These are phyloP conservation scores for Minunthozetes semirufus DNA, from an alignment of 2,888 invertebrate species.

Conservation along the genomic window DNA sequence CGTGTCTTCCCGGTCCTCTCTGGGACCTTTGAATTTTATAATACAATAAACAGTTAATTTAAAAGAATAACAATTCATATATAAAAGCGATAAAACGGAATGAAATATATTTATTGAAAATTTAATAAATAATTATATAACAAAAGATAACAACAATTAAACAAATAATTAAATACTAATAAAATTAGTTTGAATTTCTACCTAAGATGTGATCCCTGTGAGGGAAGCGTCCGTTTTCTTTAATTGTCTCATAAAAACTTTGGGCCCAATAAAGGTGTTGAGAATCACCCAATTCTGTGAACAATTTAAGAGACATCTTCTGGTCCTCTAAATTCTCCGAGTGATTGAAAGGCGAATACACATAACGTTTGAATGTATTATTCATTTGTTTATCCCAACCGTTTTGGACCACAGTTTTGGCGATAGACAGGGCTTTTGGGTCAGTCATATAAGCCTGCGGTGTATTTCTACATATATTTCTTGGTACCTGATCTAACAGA, in stretches of 20 bases:
- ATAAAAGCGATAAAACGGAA: no score
- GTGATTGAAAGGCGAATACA: conserved; percentile 36
- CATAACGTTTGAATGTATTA: conserved; percentile 18
- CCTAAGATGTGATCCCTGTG: conserved; percentile 33
- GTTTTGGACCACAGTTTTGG: neutral
- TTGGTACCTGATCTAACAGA: conserved; percentile 32
- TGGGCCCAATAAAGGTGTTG: conserved; percentile 33
- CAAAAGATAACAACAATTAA: neutral
- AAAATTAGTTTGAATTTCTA: neutral
- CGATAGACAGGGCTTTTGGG: conserved; percentile 18
- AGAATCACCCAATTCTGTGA: conserved; percentile 28
- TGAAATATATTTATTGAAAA: no score
- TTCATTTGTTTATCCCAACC: conserved; percentile 31
- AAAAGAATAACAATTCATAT: no score
- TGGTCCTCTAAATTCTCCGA: conserved; percentile 31
- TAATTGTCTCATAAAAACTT: conserved; percentile 28
- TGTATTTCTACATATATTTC: conserved; percentile 28
- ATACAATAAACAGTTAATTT: no score
- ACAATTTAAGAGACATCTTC: conserved; percentile 27
- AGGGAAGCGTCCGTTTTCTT: conserved; percentile 26
- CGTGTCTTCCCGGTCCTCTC: no score
- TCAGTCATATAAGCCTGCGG: conserved; percentile 32
- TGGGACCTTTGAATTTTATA: no score
- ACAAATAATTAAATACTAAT: neutral
- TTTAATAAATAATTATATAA: neutral